Evolutionary conservation across 1,140 invertebrate species (phyloP).

Genomic region (Camponotus pennsylvanicus): DNA sequence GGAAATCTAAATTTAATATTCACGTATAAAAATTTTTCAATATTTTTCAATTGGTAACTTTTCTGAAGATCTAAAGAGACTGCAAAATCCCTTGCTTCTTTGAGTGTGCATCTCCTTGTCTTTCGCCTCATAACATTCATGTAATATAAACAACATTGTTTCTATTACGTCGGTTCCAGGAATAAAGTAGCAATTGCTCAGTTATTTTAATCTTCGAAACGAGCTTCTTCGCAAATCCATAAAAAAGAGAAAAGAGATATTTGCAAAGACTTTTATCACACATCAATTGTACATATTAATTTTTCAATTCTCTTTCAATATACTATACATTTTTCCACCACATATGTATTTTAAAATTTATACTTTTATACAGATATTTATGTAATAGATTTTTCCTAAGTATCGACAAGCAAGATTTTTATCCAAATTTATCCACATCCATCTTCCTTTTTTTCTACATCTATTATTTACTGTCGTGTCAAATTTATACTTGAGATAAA

Average conservation of each 20-base stretch:
- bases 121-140: no score
- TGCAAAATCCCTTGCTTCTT: not conserved
- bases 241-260: no score
- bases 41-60: not conserved
- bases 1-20: not conserved
- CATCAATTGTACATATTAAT: no score
- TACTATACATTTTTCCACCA: not conserved
- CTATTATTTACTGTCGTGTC: not conserved
- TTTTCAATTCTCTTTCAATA: no score
- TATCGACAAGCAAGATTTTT: not conserved
- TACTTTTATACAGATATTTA: no score
- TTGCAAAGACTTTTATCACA: no score
- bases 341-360: not conserved
- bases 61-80: not conserved
- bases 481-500: not conserved
- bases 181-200: no score
- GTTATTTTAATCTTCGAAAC: no score
- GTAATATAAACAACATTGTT: no score
- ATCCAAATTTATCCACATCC: not conserved
- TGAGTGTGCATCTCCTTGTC: no score
- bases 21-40: not conserved
- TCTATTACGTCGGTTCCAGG: no score
- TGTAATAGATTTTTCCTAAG: not conserved
- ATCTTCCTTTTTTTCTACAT: not conserved
- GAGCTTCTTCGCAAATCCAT: no score